phyloP scores from a whole-genome alignment of 2,797 vertebrate genomes.

The Chromis chromis region DNA sequence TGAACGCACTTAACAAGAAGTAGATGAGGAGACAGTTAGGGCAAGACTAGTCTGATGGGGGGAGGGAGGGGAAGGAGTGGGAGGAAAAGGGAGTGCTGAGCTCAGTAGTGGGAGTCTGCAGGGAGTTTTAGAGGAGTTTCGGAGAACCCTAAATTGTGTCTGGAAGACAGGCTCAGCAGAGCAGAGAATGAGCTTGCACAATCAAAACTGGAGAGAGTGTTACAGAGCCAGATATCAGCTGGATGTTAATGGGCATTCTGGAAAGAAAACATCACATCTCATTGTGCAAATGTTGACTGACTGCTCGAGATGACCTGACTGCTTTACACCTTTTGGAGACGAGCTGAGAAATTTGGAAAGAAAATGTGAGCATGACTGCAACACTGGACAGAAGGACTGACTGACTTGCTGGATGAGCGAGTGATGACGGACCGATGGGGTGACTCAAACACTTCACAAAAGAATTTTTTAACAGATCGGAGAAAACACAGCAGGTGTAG shows the following conservation, averaged over 20 bases:
- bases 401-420: constrained; percentile 35
- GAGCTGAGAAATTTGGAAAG: constrained; percentile 22
- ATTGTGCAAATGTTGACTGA: constrained; percentile 32
- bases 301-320: constrained; percentile 13
- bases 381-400: constrained; percentile 45
- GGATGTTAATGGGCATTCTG: constrained; percentile 12
- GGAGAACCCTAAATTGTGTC: constrained; percentile 17
- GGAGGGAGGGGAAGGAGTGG: background rate
- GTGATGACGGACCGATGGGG: constrained; percentile 37
- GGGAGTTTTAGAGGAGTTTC: constrained; percentile 20
- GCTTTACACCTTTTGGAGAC: constrained; percentile 16
- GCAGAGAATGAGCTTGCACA: background rate
- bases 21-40: constrained; percentile 29
- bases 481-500: constrained; percentile 51
- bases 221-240: background rate
- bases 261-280: constrained; percentile 12
- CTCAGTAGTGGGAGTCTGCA: background rate
- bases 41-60: constrained; percentile 15
- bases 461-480: constrained; percentile 35
- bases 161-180: background rate
- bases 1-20: constrained; percentile 23
- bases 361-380: constrained; percentile 3
- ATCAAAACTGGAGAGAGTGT: background rate
- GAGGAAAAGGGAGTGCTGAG: constrained; percentile 15
- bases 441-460: constrained; percentile 55